phyloP scores from a whole-genome alignment of 2,797 vertebrate species.

The Podarcis lilfordi region DNA sequence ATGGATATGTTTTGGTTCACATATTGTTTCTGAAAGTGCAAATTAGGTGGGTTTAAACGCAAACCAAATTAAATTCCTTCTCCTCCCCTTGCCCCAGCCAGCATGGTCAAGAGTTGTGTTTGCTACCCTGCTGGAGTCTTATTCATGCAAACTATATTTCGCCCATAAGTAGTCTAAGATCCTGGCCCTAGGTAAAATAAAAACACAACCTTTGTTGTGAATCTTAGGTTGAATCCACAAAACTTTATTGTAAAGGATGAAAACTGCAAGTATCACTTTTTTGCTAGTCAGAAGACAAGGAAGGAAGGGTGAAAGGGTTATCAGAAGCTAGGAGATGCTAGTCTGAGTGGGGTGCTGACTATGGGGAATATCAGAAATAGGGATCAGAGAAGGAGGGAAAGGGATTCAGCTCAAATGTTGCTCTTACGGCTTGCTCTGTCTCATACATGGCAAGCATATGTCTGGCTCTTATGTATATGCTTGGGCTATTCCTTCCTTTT shows the following conservation, averaged over 20 bases:
- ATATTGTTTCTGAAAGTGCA: too few relatives aligned
- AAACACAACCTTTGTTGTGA: background rate
- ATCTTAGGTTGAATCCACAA: background rate
- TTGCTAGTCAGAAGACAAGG: background rate
- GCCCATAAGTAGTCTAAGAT: slow-evolving; percentile 15
- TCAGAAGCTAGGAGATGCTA: background rate
- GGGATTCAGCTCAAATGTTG: background rate
- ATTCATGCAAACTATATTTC: background rate
- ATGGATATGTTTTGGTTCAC: too few relatives aligned
- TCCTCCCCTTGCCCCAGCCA: too few relatives aligned
- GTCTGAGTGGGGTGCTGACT: background rate
- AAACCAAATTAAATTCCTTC: too few relatives aligned
- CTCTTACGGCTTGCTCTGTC: background rate
- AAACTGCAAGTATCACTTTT: background rate
- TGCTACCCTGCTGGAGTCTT: background rate
- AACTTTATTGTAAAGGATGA: background rate
- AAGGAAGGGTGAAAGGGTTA: background rate
- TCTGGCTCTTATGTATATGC: background rate
- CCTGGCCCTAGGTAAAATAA: background rate
- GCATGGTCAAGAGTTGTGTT: too few relatives aligned
- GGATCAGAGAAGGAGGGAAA: background rate
- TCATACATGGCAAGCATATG: background rate
- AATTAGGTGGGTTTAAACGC: too few relatives aligned
- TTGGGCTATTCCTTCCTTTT: too few relatives aligned
- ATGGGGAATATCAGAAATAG: too few relatives aligned